These are phyloP conservation scores for Drosophila tropicalis DNA, from an alignment of 1,140 invertebrate species.

Conservation along the genomic window DNA sequence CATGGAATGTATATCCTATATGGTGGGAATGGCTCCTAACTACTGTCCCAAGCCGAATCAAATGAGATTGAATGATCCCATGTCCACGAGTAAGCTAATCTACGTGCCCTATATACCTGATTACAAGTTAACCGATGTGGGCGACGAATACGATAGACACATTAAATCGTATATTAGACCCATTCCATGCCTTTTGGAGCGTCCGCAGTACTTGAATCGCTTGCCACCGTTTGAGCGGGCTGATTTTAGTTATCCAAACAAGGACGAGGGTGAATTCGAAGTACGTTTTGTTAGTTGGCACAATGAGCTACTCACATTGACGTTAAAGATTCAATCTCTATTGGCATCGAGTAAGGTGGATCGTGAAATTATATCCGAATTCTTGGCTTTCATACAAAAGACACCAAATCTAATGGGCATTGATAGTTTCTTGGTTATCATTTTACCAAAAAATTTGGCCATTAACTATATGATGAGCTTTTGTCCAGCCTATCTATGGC, in stretches of 20 bases:
- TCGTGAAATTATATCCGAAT: conserved; percentile 75
- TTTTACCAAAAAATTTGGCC: conserved; percentile 76
- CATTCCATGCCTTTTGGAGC: conserved; percentile 72
- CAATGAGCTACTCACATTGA: conserved; percentile 73
- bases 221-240: conserved; percentile 71
- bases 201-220: conserved; percentile 78
- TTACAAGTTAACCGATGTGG: conserved; percentile 62
- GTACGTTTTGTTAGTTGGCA: conserved; percentile 76
- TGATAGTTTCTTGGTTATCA: conserved; percentile 77
- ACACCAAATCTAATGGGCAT: conserved; percentile 74
- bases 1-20: conserved; percentile 77
- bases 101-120: conserved; percentile 79
- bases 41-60: conserved; percentile 55
- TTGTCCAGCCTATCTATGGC: conserved; percentile 74
- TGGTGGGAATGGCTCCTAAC: conserved; percentile 71
- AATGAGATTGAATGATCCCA: conserved; percentile 33
- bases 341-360: conserved; percentile 69
- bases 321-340: conserved; percentile 76
- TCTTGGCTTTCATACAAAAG: conserved; percentile 79
- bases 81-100: conserved; percentile 51
- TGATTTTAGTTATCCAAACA: conserved; percentile 78
- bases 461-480: conserved; percentile 80
- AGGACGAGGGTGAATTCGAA: conserved; percentile 75
- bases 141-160: conserved; percentile 66
- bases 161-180: conserved; percentile 71